Evolutionary conservation across 2,888 invertebrate genomes (phyloP), one percentile per base, ranked within the genome.

Genomic region (Cosmia trapezina): DNA sequence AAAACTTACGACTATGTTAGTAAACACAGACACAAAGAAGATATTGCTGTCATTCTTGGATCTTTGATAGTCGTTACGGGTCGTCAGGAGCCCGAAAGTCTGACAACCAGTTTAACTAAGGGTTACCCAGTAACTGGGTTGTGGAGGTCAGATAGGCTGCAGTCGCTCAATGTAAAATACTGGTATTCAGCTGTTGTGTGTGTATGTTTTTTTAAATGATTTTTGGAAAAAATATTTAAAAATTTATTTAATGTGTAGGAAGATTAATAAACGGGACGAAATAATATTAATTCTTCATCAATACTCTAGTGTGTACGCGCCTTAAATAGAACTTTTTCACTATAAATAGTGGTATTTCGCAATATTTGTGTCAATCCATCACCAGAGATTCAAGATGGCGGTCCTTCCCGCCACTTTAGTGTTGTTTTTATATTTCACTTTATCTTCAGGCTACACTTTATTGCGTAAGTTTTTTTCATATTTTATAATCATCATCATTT

Each of bases 361-460:
- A 51, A 54, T 59, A 64, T 60, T 56, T n/a, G 12, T 57, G 66
- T 76, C 74, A 79, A 67, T 81, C 49, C 51, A 62, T 66, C 56
- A 57, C n/a, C 19, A 53, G 45, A 4, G 37, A 60, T 64, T 53
- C 80, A 84, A 76, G 17, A 84, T 84, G 84, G 81, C 76, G 85
- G 76, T 59, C 14, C 4, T 83, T 54, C 73, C 72, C 76, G 81
- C 78, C 81, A 47, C 11, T 62, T 65, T 73, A 33, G 73, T 73
- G 49, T 53, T 84, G 12, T 68, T 73, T 45, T 19, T 81, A 4
- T 74, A 41, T 68, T 63, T 84, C 22, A 68, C 71, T 60, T 56
- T 78, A 14, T 56, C 73, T 59, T 70, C 69, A 0, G 67, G 83
- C 6, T 84, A 83, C 57, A 64, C 57, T n/a, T n/a, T 84, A 47